These are phyloP conservation scores for Mesoligia furuncula DNA, from an alignment of 2,888 invertebrate species.

Conservation along the genomic window DNA sequence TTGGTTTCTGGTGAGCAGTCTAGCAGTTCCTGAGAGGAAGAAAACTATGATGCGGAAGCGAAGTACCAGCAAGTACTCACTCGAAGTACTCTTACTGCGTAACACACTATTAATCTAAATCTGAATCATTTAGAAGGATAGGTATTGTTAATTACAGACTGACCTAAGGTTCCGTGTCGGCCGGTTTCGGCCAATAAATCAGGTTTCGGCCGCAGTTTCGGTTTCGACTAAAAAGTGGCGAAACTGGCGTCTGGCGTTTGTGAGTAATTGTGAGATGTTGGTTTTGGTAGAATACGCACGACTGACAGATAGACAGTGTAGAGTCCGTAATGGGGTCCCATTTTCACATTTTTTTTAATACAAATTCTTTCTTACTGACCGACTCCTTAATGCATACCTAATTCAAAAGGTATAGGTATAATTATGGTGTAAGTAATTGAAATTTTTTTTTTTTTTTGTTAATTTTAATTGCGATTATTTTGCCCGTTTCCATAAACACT, in stretches of 20 bases:
- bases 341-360: no score
- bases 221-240: not conserved
- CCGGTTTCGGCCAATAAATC: no score
- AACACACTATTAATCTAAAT: not conserved
- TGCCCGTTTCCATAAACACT: not conserved
- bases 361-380: no score
- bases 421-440: no score
- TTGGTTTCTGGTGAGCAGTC: slow-evolving; percentile 62
- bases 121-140: not conserved
- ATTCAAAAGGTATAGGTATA: no score
- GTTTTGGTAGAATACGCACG: not conserved
- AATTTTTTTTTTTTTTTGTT: not conserved
- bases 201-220: not conserved
- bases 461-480: not conserved
- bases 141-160: not conserved
- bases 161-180: not conserved
- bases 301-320: no score
- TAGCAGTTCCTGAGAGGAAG: slow-evolving; percentile 68
- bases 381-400: no score
- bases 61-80: not conserved
- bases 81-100: not conserved
- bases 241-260: not conserved
- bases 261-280: not conserved
- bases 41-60: not conserved
- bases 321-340: no score